Evolutionary conservation across 2,113 vertebrate genomes (phyloP).

Genomic region (Brevimyrus niger): DNA sequence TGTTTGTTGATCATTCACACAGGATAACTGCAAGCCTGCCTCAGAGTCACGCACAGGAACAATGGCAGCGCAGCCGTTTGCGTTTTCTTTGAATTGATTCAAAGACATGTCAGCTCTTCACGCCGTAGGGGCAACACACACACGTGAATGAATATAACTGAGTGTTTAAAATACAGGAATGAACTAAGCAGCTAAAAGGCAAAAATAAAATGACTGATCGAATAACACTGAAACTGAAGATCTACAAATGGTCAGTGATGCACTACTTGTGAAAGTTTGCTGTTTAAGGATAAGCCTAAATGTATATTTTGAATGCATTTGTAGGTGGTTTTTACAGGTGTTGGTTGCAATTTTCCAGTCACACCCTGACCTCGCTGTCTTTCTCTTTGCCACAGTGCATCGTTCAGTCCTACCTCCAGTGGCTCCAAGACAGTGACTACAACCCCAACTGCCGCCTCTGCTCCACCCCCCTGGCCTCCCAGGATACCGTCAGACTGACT

Average conservation of each 20-base stretch:
- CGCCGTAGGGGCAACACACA: not conserved
- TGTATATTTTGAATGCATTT: not conserved
- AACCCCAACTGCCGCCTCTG: slow-evolving; percentile 79
- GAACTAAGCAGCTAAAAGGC: not conserved
- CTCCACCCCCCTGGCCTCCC: slow-evolving; percentile 56
- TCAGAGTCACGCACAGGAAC: not conserved
- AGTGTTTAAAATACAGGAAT: not conserved
- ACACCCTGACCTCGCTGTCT: not conserved
- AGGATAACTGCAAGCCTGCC: not conserved
- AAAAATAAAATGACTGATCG: not conserved
- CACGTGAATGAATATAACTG: not conserved
- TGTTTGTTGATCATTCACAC: not conserved
- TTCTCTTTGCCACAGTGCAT: slow-evolving; percentile 65
- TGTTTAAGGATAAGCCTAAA: not conserved
- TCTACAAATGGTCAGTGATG: not conserved
- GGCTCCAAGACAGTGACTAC: slow-evolving; percentile 91
- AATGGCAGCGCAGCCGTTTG: not conserved
- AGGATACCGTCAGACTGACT: slow-evolving; percentile 75
- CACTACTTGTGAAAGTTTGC: not conserved
- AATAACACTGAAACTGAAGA: not conserved
- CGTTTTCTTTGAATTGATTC: not conserved
- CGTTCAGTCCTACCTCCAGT: slow-evolving; percentile 85
- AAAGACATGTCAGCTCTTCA: not conserved
- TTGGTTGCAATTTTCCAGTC: not conserved
- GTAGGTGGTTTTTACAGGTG: not conserved